These are phyloP conservation scores for Aspidoscelis tigris DNA, from an alignment of 2,113 vertebrate species.

Conservation along the genomic window DNA sequence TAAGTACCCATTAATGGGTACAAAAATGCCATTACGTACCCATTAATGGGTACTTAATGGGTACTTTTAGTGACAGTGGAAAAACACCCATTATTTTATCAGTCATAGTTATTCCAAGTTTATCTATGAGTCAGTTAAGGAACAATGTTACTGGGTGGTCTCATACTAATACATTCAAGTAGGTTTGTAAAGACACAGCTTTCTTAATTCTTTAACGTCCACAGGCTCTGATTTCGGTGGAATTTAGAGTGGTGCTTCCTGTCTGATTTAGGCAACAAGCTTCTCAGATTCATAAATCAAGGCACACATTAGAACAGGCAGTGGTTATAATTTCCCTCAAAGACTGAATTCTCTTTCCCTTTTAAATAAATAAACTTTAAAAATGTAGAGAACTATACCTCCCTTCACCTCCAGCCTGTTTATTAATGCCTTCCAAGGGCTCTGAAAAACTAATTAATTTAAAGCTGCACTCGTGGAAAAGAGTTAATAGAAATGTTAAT, in stretches of 20 bases:
- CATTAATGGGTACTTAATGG: no score
- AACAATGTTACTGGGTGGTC: no score
- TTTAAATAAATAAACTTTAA: not conserved
- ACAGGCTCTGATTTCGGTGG: not conserved
- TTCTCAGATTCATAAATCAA: not conserved
- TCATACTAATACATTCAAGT: no score
- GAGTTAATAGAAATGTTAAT: constrained; percentile 38
- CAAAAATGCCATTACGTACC: no score
- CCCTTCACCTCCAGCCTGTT: not conserved
- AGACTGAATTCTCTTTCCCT: constrained; percentile 2
- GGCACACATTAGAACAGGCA: not conserved
- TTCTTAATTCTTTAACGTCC: not conserved
- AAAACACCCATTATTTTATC: no score
- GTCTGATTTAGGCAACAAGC: not conserved
- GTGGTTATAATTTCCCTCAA: not conserved
- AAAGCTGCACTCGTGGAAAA: constrained; percentile 30
- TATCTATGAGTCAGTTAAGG: no score
- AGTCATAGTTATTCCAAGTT: no score
- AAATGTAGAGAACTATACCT: not conserved
- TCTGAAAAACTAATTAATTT: constrained; percentile 54
- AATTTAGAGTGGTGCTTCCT: not conserved
- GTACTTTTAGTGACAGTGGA: no score
- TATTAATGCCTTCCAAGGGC: constrained; percentile 39
- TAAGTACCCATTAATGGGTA: no score
- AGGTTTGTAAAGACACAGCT: not conserved